phyloP scores from a whole-genome alignment of 2,113 vertebrate genomes.

The Theristicus caerulescens region DNA sequence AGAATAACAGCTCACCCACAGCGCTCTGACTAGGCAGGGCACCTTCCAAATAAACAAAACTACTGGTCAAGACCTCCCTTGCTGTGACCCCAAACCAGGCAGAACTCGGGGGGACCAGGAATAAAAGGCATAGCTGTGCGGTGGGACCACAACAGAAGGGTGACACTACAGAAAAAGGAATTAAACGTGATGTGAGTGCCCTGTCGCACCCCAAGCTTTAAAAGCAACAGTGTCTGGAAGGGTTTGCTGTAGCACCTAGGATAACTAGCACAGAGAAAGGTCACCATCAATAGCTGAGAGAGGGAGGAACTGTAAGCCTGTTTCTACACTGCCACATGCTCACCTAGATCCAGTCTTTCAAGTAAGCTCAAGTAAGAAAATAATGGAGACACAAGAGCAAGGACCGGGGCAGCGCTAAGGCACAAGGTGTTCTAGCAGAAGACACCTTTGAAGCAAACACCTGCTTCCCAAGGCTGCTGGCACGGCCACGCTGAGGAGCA shows the following conservation, averaged over 20 bases:
- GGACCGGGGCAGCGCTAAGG: background rate
- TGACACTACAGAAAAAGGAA: background rate
- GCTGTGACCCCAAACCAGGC: background rate
- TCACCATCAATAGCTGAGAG: background rate
- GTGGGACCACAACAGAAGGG: background rate
- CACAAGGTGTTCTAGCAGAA: rapidly evolving
- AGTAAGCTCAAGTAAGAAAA: background rate
- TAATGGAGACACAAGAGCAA: background rate
- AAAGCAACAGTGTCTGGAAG: background rate
- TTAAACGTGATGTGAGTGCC: background rate
- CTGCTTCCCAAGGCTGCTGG: background rate
- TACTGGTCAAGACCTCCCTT: background rate
- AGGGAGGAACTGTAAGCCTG: background rate
- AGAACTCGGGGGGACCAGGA: background rate
- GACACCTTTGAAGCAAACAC: background rate
- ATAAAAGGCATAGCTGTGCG: background rate
- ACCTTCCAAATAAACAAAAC: background rate
- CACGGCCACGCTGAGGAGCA: rapidly evolving
- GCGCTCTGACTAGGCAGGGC: background rate
- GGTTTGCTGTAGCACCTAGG: background rate
- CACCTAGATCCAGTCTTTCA: background rate
- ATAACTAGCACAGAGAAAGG: background rate
- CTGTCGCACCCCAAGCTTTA: background rate
- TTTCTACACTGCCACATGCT: background rate
- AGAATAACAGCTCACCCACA: background rate